Evolutionary conservation across 2,113 vertebrate genomes (phyloP), one percentile per base, ranked within the genome.

Genomic region (Larimichthys polyactis): DNA sequence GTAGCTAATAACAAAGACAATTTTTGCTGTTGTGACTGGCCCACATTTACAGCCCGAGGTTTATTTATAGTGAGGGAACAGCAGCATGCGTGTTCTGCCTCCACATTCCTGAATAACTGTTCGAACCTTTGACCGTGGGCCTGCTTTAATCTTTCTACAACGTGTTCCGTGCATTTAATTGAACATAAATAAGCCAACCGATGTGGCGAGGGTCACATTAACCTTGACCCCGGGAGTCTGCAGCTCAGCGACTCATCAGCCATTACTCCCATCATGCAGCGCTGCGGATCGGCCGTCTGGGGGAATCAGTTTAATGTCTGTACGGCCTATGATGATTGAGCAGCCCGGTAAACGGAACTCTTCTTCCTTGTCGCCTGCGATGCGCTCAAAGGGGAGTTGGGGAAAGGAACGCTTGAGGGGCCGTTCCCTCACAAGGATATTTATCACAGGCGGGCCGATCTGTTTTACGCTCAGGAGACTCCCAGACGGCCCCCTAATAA

Each of bases 401-500:
- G 36, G 63, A 63, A 71, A 46, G 80, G 84, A 74, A 68, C 4
- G 77, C 85, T 91, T 82, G 86, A 90, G 67, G 82, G 82, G 68
- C 79, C 19, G 3, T 58, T 80, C 82, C 76, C 76, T 74, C 73
- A 40, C 57, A 87, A 55, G 68, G 88, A 93, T 91, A 94, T 94
- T 94, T 90, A 93, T 95, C 87, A 91, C 68, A 73, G 81, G 62
- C 78, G 4, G 51, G 58, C 80, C 46, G 43, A 88, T 85, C 78
- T 91, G 81, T 70, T 91, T 92, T 76, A 86, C 36, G 52, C 89
- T 87, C 75, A 79, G 87, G 89, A 90, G 84, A 87, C 89, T 91
- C 85, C 85, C 81, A 83, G 91, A 90, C 81, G 63, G 85, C 71
- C 75, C 82, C 73, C 79, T 91, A 93, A 92, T 94, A 95, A 94